Percentiles rank a stretch among this genome's conserved stretches.
phyloP scores from a whole-genome alignment of 2,113 vertebrate genomes.

The Burhinus bistriatus region DNA sequence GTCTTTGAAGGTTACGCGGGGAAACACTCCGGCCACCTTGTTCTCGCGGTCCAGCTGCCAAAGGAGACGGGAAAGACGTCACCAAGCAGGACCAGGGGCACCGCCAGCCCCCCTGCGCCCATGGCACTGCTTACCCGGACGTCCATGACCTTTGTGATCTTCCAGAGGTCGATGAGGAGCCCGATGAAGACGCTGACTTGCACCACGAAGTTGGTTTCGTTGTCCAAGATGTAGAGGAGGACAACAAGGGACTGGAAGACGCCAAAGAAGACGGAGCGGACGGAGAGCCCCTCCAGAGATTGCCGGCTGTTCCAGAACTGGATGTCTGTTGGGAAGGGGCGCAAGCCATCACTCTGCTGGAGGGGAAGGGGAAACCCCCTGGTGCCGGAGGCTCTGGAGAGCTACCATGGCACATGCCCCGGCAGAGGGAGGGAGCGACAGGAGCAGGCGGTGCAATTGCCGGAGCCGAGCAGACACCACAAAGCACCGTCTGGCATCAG shows the following conservation, averaged over 20 bases:
- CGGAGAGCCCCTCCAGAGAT: conserved; percentile 93
- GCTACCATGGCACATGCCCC: accelerated
- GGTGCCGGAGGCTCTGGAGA: neutral
- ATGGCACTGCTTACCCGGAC: conserved; percentile 76
- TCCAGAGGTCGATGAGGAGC: conserved; percentile 96
- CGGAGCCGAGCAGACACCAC: neutral
- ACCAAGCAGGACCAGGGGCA: accelerated
- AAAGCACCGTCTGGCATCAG: neutral
- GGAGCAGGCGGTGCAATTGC: accelerated
- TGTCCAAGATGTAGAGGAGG: conserved; percentile 94
- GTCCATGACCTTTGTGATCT: conserved; percentile 98
- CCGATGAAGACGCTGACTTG: conserved; percentile 97
- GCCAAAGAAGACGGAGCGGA: conserved; percentile 93
- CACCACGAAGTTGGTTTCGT: conserved; percentile 96
- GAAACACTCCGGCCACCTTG: conserved; percentile 84
- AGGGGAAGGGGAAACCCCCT: no score
- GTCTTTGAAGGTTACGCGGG: conserved; percentile 84
- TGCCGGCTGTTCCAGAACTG: conserved; percentile 98
- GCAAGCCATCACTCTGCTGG: accelerated
- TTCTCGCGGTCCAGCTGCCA: conserved; percentile 88
- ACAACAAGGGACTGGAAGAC: conserved; percentile 95
- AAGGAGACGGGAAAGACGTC: accelerated
- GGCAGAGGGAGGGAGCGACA: no score
- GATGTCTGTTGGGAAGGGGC: conserved; percentile 76
- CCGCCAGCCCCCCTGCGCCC: accelerated